These are phyloP conservation scores for Diadegma fenestrale DNA, from an alignment of 2,888 invertebrate genomes.

Conservation along the genomic window DNA sequence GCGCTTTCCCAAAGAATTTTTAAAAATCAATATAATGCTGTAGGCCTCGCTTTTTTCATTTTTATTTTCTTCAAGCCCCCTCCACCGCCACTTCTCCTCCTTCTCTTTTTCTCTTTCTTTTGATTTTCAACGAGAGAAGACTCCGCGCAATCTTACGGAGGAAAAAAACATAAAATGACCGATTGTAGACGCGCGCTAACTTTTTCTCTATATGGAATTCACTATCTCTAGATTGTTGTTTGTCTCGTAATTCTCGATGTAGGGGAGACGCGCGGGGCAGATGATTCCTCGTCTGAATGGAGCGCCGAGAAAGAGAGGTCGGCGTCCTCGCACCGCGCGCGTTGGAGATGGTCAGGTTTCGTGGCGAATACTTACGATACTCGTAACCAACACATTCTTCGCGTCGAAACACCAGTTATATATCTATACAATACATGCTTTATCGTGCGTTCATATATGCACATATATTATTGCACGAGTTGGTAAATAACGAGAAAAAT, in stretches of 20 bases:
- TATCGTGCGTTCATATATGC: neutral
- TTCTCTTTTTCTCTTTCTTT: constrained; percentile 27
- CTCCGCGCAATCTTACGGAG: constrained; percentile 12
- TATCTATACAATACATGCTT: neutral
- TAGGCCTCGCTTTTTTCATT: constrained; percentile 64
- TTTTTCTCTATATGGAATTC: constrained; percentile 46
- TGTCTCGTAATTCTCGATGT: constrained; percentile 38
- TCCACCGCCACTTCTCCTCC: constrained; percentile 24
- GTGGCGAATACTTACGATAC: constrained; percentile 49
- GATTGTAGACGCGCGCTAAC: constrained; percentile 21
- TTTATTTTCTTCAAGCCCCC: constrained; percentile 34
- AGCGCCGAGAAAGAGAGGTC: constrained; percentile 51
- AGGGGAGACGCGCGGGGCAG: constrained; percentile 20
- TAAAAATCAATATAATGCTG: constrained; percentile 80
- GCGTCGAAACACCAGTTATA: neutral
- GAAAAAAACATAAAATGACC: constrained; percentile 10
- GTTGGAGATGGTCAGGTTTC: constrained; percentile 65
- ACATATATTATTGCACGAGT: neutral
- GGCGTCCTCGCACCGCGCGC: constrained; percentile 56
- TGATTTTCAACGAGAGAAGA: neutral
- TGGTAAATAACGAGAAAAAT: constrained; percentile 15
- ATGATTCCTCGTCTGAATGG: constrained; percentile 53
- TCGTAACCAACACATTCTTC: constrained; percentile 17
- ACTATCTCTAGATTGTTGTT: constrained; percentile 50
- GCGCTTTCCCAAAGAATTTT: constrained; percentile 79